Evolutionary conservation across 2,113 vertebrate species (phyloP), one percentile per base, ranked within the genome.

Genomic region (Myocastor coypus): DNA sequence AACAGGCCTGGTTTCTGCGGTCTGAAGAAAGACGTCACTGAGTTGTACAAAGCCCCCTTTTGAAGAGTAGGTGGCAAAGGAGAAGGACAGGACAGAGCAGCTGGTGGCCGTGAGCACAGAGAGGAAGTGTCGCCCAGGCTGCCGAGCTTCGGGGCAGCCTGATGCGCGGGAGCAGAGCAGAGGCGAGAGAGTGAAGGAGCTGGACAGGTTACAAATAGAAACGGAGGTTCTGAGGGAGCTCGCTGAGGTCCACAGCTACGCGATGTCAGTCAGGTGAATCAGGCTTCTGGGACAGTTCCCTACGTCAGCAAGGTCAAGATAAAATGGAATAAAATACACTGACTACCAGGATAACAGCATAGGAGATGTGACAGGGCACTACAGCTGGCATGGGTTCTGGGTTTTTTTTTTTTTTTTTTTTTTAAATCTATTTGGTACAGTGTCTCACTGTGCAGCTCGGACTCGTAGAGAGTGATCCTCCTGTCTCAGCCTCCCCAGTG

Each of bases 271-370:
- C 10, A 89, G 55, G 8, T 68, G 66, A 68, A 83, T 63, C 12
- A 24, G 75, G 55, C 10, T 19, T 11, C 22, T 5, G 7, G 32
- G 89, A 46, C 94, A 37, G 73, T 16, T 91, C 90, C 81, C 28
- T 93, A 91, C 46, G 11, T 86, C 46, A 52, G 22, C 83, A 87
- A 88, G 88, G n/a, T 82, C 46, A 83, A 87, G 69, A 92, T 26
- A 34, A 71, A 59, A 55, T 2, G n/a, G 40, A 24, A 34, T 40
- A 28, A 11, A 52, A 61, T 13, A 81, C 73, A 32, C 13, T 17
- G 78, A 78, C 34, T 63, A 10, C 8, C 61, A 24, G 9, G 61
- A 87, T 7, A 22, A 6, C 1, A 3, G 11, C 4, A 7, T 57
- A n/a, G n/a, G 34, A 71, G 57, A 75, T 14, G 55, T 20, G 20